Base-by-base conservation (phyloP, 2,113 vertebrate species). In the Salvator merianae region DNA sequence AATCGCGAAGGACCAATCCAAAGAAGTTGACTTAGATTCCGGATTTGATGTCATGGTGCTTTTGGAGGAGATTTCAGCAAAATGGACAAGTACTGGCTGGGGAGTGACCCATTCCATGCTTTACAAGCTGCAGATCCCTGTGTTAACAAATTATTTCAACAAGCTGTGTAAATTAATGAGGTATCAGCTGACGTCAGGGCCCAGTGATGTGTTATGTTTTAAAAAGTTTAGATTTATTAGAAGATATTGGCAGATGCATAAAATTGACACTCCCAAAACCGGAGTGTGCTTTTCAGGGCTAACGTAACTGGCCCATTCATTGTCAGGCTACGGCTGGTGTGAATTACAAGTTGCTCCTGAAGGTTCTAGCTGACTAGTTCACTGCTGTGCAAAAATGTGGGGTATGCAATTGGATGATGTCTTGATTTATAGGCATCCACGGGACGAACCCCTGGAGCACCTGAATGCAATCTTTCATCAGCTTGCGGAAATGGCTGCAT, bases 381-480 rank as follows among this genome's bases (percentile, higher is more conserved):
- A 30, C 86, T 72, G 38, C 86, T 65, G 14, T 14, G 74, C 87
- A 89, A 90, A 90, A 74, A 74, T 83, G 83, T 62, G 5, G 77
- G 73, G 32, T 82, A 75, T 86, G 87, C 89, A 55, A 26, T n/a
- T 62, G 87, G 90, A 88, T 88, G 86, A 83, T 34, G 77, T 30
- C 89, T 86, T 81, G 89, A 90, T 92, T 90, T 90, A 89, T 79
- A 68, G 79, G 9, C 86, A 88, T 84, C 66, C 4, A 55, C 65
- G 83, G 85, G 87, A 90, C 55, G 84, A 87, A 71, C 71, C 89
- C 50, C 90, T 92, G n/a, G 82, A 93, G 89, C 88, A 93, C 93
- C 93, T 95, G 93, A 94, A 93, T 93, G 88, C 88, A 94, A 94
- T 94, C 89, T 87, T 83, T 79, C 90, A 89, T 89, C 85, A 68